These are phyloP conservation scores for Pocillopora verrucosa DNA, from an alignment of 64 coral and sea anemone species.

Conservation along the genomic window DNA sequence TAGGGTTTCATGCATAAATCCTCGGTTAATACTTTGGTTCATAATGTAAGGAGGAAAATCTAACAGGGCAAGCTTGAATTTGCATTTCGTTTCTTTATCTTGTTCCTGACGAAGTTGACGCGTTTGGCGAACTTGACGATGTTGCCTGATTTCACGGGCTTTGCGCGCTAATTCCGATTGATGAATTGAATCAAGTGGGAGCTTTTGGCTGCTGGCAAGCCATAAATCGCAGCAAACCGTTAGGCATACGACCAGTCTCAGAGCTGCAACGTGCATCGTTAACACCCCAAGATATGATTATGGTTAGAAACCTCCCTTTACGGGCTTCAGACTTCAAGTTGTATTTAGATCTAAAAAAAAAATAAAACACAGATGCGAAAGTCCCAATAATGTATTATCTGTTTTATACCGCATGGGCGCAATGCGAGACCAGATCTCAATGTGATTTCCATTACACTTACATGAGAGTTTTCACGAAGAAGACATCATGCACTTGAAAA, in stretches of 20 bases:
- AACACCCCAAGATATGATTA: background rate
- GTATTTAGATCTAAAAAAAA: no score
- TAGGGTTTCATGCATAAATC: background rate
- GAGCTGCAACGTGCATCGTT: background rate
- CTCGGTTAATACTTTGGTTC: background rate
- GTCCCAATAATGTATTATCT: no score
- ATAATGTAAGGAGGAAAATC: slow-evolving; percentile 33
- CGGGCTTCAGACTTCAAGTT: no score
- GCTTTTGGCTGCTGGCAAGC: background rate
- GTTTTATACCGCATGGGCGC: no score
- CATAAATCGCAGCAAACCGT: background rate
- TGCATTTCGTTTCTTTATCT: background rate
- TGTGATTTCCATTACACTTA: no score
- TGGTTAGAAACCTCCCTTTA: no score
- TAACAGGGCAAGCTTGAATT: background rate
- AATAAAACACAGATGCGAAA: no score
- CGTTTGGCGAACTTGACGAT: background rate
- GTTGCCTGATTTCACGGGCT: background rate
- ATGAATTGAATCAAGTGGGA: background rate
- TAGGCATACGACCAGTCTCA: background rate
- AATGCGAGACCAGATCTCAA: no score
- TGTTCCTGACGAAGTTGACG: background rate
- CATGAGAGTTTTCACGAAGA: no score
- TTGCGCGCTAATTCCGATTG: background rate
- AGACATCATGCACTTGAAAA: no score